Conservation (phyloP, 1,140 invertebrate genomes). For the Macrobrachium nipponense region DNA sequence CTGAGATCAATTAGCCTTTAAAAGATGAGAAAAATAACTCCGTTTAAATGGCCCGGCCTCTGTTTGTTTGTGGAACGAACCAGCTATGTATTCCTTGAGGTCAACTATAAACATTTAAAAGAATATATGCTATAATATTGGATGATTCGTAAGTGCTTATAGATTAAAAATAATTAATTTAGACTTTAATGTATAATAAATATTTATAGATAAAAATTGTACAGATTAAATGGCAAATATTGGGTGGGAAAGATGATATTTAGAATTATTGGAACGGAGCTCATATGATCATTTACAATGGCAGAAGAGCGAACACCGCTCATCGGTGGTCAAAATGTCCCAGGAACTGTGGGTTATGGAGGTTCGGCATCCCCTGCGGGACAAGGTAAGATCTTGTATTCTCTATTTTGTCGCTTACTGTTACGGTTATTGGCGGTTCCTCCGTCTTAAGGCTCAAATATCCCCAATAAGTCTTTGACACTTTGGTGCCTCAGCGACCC, state of each 20-base stretch:
- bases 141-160: no score
- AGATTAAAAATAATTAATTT: not conserved
- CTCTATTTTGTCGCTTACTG: not conserved
- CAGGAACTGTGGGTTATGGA: slow-evolving; percentile 8
- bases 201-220: not conserved
- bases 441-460: no score
- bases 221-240: not conserved
- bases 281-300: slow-evolving; percentile 57
- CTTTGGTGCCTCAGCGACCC: no score
- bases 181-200: not conserved
- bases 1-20: not conserved
- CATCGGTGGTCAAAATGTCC: slow-evolving; percentile 25
- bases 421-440: no score
- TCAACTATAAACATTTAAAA: not conserved
- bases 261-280: slow-evolving; percentile 32
- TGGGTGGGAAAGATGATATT: not conserved
- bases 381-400: slow-evolving; percentile 13
- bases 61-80: no score
- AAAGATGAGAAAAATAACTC: not conserved
- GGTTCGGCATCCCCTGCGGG: slow-evolving; percentile 3
- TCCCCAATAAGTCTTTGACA: no score
- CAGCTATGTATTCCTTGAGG: no score
- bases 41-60: not conserved
- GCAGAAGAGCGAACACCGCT: slow-evolving; percentile 50
- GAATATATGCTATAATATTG: not conserved